These are phyloP conservation scores for Carollia perspicillata DNA, from an alignment of 2,113 vertebrate genomes.

Conservation along the genomic window DNA sequence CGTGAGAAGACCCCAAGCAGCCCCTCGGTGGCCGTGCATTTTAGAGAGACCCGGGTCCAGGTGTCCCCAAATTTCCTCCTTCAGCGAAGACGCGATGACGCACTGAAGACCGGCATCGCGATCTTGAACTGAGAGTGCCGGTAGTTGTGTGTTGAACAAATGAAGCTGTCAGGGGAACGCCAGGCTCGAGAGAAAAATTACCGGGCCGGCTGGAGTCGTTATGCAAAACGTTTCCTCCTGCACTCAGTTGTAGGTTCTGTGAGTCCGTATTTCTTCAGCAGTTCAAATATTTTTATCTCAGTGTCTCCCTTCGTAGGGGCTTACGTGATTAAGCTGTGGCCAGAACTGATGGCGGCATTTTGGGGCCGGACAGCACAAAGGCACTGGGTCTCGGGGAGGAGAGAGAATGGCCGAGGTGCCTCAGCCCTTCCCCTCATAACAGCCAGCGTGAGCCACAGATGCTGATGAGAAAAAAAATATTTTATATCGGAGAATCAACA, in stretches of 20 bases:
- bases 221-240: conserved; percentile 80
- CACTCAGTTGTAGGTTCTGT: conserved; percentile 68
- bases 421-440: conserved; percentile 79
- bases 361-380: conserved; percentile 79
- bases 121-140: conserved; percentile 82
- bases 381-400: conserved; percentile 71
- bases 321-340: conserved; percentile 87
- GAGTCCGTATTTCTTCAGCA: conserved; percentile 81
- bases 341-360: conserved; percentile 80
- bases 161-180: conserved; percentile 89
- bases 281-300: conserved; percentile 83
- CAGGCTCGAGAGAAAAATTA: conserved; percentile 87
- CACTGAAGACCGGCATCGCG: conserved; percentile 81
- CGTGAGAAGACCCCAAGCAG: conserved; percentile 66
- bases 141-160: conserved; percentile 87
- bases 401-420: conserved; percentile 79
- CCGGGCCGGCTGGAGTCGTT: conserved; percentile 82
- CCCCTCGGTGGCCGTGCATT: conserved; percentile 78
- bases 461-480: conserved; percentile 89
- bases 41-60: conserved; percentile 76
- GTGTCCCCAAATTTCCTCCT: conserved; percentile 82
- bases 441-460: conserved; percentile 89
- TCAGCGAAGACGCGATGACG: conserved; percentile 78
- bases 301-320: conserved; percentile 76
- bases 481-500: conserved; percentile 96